phyloP scores from a whole-genome alignment of 2,113 vertebrate species.

The Xenus cinereus region DNA sequence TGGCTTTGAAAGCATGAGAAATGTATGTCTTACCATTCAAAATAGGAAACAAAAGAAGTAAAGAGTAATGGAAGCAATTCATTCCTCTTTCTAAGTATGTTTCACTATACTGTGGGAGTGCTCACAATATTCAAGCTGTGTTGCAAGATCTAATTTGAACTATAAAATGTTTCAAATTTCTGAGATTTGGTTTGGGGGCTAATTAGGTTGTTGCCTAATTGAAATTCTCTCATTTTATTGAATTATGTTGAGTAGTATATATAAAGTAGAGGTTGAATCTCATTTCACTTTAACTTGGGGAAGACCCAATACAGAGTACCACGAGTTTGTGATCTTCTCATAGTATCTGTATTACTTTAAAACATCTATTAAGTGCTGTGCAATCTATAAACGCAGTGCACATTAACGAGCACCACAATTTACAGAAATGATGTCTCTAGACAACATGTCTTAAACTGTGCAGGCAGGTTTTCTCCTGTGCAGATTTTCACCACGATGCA shows the following conservation, averaged over 20 bases:
- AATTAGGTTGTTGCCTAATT: neutral
- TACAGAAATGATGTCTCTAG: neutral
- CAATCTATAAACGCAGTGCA: neutral
- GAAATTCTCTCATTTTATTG: neutral
- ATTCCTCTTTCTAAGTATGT: neutral
- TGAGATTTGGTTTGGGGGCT: neutral
- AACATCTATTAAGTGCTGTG: neutral
- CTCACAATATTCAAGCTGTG: neutral
- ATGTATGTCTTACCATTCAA: neutral
- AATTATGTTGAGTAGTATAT: neutral
- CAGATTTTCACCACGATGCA: neutral
- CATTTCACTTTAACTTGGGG: neutral
- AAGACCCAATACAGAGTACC: neutral
- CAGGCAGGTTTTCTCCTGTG: neutral
- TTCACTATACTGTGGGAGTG: neutral
- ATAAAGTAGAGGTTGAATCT: neutral
- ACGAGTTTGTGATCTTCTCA: neutral
- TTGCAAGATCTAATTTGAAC: neutral
- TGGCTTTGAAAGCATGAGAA: neutral
- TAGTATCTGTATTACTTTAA: neutral
- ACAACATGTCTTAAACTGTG: neutral
- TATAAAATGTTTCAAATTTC: neutral
- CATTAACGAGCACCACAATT: neutral
- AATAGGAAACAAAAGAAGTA: neutral
- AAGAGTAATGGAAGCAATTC: neutral